Conservation (phyloP, 2,888 invertebrate species). For the Xylocampa areola region DNA sequence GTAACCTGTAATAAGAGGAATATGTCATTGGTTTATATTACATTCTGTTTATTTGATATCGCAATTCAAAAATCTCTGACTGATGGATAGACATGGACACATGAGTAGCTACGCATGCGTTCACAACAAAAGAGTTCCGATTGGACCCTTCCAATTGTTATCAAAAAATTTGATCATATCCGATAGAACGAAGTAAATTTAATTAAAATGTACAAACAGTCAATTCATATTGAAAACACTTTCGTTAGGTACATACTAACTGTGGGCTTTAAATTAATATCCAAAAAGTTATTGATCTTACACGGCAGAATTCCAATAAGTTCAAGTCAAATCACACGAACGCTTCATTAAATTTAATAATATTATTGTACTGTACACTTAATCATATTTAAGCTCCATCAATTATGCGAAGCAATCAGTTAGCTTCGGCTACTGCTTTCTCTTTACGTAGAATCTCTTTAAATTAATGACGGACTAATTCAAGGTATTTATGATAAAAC, state of each 20-base stretch:
- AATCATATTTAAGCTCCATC: slow-evolving; percentile 50
- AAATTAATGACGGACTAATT: slow-evolving; percentile 57
- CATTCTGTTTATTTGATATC: slow-evolving; percentile 5
- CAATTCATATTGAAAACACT: too few species aligned
- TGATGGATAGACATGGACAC: slow-evolving; percentile 22
- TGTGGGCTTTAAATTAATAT: too few species aligned
- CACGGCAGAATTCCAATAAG: slow-evolving; percentile 20
- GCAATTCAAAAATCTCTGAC: slow-evolving; percentile 6
- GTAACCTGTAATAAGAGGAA: too few species aligned
- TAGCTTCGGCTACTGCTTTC: slow-evolving; percentile 32
- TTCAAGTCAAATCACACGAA: slow-evolving; percentile 13
- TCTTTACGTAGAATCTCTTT: slow-evolving; percentile 35
- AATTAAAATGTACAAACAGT: slow-evolving; percentile 14
- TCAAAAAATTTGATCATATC: slow-evolving; percentile 31
- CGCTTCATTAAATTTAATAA: slow-evolving; percentile 41
- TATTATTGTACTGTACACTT: slow-evolving; percentile 50
- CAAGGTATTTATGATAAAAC: slow-evolving; percentile 55
- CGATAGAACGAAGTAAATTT: slow-evolving; percentile 16
- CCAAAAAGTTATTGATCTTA: too few species aligned
- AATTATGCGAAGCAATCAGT: slow-evolving; percentile 60
- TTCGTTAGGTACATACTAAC: too few species aligned
- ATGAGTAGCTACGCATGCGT: slow-evolving; percentile 16
- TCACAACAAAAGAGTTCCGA: slow-evolving; percentile 28
- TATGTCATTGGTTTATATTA: too few species aligned
- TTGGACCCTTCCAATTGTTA: slow-evolving; percentile 16